phyloP scores from a whole-genome alignment of 2,797 vertebrate species.

The Microhierax caerulescens region DNA sequence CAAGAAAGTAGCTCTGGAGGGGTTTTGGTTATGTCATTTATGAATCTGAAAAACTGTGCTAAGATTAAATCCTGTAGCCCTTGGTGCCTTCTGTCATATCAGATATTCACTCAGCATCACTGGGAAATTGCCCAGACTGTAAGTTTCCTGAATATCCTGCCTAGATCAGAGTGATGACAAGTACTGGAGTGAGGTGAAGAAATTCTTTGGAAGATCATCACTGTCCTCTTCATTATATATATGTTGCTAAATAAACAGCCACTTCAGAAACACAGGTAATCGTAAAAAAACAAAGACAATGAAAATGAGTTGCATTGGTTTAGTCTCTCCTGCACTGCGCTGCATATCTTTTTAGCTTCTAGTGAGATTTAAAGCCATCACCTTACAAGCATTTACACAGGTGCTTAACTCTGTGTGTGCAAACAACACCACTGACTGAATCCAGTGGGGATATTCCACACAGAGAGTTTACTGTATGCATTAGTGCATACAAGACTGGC shows the following conservation, averaged over 20 bases:
- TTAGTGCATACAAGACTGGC: neutral
- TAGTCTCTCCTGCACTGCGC: neutral
- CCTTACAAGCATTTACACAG: neutral
- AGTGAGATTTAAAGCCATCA: neutral
- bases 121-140: neutral
- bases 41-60: neutral
- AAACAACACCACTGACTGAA: neutral
- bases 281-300: neutral
- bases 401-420: neutral
- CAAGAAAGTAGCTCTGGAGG: neutral
- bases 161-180: neutral
- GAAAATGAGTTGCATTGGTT: neutral
- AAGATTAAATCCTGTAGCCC: neutral
- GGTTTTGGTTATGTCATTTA: neutral
- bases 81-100: neutral
- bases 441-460: neutral
- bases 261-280: neutral
- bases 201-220: neutral
- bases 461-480: neutral
- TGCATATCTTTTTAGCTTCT: neutral
- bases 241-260: neutral
- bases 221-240: neutral
- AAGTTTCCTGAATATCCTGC: neutral
- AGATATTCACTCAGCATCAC: neutral
- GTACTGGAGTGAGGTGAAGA: neutral